A percentile compares a stretch with the other conserved stretches of the same genome.
Evolutionary conservation across 2,797 vertebrate genomes (phyloP).

Genomic region (Prionace glauca): DNA sequence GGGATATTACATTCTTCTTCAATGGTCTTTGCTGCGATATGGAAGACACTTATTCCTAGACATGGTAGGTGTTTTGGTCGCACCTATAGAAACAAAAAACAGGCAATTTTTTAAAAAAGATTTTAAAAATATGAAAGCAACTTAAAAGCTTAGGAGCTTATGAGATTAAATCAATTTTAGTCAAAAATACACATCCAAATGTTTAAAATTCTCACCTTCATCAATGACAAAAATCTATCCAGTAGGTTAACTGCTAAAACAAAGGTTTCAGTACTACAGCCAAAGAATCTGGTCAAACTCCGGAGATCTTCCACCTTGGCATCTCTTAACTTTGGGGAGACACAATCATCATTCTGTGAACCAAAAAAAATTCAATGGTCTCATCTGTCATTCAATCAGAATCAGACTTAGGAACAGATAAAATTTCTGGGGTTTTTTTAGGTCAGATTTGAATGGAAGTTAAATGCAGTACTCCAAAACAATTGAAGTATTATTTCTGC

Average conservation of each 20-base stretch:
- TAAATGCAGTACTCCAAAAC: not conserved
- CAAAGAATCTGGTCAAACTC: constrained; percentile 92
- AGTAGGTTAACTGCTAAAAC: constrained; percentile 90
- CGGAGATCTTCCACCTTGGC: constrained; percentile 88
- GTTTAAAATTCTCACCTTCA: constrained; percentile 69
- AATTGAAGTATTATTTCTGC: not conserved
- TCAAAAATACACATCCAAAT: not conserved
- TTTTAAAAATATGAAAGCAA: not conserved
- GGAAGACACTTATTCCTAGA: constrained; percentile 85
- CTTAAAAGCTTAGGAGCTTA: not conserved
- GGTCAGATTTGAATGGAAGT: not conserved
- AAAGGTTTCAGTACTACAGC: constrained; percentile 89
- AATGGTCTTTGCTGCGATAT: constrained; percentile 76
- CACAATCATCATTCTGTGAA: constrained; percentile 67
- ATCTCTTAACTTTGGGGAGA: constrained; percentile 81
- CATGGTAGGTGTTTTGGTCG: constrained; percentile 94
- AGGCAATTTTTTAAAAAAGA: not conserved
- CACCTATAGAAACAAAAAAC: constrained; percentile 60
- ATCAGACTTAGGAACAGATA: not conserved
- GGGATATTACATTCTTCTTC: constrained; percentile 82
- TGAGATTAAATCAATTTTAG: not conserved
- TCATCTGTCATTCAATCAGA: not conserved
- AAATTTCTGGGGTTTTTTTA: not conserved
- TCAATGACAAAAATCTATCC: constrained; percentile 92
- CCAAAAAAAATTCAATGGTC: not conserved